Evolutionary conservation across 2,113 vertebrate species (phyloP).

Genomic region (Psettodes erumei): DNA sequence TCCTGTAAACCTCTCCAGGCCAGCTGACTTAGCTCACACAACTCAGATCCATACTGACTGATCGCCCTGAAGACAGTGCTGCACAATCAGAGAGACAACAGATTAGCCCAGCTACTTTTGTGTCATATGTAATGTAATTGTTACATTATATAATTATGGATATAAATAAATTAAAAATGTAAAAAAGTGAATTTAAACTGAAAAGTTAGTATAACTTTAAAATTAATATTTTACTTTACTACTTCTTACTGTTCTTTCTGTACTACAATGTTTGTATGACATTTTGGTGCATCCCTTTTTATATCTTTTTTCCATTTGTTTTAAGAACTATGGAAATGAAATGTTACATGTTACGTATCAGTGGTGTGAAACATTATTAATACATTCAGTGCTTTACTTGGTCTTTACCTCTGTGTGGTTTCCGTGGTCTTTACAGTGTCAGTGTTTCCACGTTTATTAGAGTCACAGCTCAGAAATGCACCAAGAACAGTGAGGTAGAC

Average conservation of each 20-base stretch:
- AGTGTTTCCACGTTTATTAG: background rate
- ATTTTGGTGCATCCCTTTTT: background rate
- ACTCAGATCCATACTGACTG: slow-evolving; percentile 52
- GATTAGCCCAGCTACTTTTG: no score
- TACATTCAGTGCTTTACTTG: background rate
- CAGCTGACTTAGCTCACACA: slow-evolving; percentile 83
- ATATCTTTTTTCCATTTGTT: background rate
- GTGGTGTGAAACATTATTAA: background rate
- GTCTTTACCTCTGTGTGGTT: slow-evolving; percentile 47
- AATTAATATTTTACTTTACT: background rate
- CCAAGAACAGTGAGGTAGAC: slow-evolving; percentile 87
- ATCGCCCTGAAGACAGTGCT: background rate
- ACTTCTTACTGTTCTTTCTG: background rate
- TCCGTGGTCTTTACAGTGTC: background rate
- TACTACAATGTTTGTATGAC: background rate
- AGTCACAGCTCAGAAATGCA: slow-evolving; percentile 74
- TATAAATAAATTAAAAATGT: no score
- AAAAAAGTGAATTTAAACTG: background rate
- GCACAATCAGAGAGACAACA: slow-evolving; percentile 14
- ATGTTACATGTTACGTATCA: background rate
- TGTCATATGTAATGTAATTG: no score
- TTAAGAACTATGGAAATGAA: background rate
- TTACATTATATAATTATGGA: no score
- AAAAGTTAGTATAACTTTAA: background rate
- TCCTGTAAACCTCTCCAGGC: slow-evolving; percentile 85